Evolutionary conservation across 1,140 invertebrate species (phyloP).

Genomic region (Trypoxylus dichotomus): DNA sequence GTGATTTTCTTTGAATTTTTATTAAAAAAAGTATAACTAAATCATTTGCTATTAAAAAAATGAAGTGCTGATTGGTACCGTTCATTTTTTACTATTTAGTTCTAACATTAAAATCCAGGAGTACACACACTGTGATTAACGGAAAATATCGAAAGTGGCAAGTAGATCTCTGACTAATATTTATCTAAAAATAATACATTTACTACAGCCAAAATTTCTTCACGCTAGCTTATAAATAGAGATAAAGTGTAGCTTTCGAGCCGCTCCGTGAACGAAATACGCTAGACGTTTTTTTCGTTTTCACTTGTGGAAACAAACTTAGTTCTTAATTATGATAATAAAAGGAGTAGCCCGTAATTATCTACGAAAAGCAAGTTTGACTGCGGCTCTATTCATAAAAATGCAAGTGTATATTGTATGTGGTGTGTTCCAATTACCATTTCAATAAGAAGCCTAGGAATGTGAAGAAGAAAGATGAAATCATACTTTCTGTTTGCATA

Average conservation of each 20-base stretch:
- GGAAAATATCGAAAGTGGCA: conserved; percentile 19
- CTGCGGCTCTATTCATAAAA: background rate
- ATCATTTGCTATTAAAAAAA: too few relatives aligned
- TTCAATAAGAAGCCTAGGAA: background rate
- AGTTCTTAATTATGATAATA: background rate
- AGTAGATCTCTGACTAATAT: conserved; percentile 20
- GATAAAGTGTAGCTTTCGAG: conserved; percentile 17
- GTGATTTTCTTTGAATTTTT: too few relatives aligned
- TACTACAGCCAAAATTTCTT: conserved; percentile 25
- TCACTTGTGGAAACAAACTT: background rate
- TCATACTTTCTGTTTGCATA: background rate
- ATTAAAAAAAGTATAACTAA: too few relatives aligned
- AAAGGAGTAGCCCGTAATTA: background rate
- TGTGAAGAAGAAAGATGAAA: background rate
- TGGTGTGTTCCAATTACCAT: background rate
- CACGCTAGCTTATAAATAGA: conserved; percentile 24
- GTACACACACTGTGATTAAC: background rate
- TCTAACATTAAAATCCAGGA: background rate
- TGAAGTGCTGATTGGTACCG: too few relatives aligned
- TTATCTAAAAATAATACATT: conserved; percentile 25
- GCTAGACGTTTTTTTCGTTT: background rate
- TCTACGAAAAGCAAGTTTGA: background rate
- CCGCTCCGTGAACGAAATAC: background rate
- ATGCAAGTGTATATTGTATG: background rate
- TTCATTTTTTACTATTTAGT: too few relatives aligned